Percentiles rank a stretch among this genome's conserved stretches.
These are phyloP conservation scores for Terrapene triunguis DNA, from an alignment of 2,113 vertebrate genomes.

Conservation along the genomic window DNA sequence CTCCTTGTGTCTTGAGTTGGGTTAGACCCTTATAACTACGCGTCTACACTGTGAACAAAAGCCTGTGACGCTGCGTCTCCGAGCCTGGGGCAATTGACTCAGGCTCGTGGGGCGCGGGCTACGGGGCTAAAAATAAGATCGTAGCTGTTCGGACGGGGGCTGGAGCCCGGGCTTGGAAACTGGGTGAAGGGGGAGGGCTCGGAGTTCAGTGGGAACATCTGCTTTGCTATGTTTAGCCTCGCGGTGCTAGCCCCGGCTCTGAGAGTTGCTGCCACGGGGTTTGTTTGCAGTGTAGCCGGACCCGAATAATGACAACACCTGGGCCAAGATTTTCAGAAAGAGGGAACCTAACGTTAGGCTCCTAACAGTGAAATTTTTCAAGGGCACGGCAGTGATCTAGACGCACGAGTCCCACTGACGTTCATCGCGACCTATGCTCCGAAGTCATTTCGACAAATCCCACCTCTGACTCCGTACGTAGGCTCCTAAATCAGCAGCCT, in stretches of 20 bases:
- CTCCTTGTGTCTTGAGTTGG: background rate
- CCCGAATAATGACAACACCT: no score
- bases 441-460: background rate
- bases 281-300: background rate
- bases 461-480: background rate
- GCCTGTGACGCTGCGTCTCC: background rate
- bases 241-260: background rate
- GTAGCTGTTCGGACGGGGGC: no score
- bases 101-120: no score
- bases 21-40: background rate
- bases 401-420: background rate
- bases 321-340: background rate
- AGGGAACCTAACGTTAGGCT: background rate
- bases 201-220: background rate
- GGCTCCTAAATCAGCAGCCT: background rate
- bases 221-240: no score
- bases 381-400: background rate
- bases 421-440: background rate
- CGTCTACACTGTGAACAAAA: background rate
- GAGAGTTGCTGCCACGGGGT: background rate
- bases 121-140: background rate
- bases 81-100: no score
- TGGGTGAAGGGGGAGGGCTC: background rate
- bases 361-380: background rate
- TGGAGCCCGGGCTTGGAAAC: background rate